Conservation (phyloP, 92 coral and sea anemone species). For the Epizoanthus scotinus region DNA sequence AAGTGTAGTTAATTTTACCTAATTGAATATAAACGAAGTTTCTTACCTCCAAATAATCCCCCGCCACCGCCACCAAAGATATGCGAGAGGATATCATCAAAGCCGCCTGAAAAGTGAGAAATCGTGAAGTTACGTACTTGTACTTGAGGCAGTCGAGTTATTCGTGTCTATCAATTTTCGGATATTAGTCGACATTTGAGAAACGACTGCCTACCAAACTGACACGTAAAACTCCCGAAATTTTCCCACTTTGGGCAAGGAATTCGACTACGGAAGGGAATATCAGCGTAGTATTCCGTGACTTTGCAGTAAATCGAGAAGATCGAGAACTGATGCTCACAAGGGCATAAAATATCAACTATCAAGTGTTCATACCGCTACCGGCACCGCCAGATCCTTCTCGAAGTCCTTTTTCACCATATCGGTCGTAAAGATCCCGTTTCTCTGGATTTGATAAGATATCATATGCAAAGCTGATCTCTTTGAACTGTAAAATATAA, state of each 20-base stretch:
- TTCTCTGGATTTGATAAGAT: constrained; percentile 93
- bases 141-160: not conserved
- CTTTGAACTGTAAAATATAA: constrained; percentile 77
- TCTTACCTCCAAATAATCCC: constrained; percentile 87
- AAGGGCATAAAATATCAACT: not conserved
- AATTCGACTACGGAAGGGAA: not conserved
- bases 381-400: constrained; percentile 88
- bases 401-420: constrained; percentile 95
- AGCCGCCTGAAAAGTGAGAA: constrained; percentile 64
- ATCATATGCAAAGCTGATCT: constrained; percentile 94
- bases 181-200: constrained; percentile 34
- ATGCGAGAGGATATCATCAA: constrained; percentile 94
- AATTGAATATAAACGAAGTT: not conserved
- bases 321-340: not conserved
- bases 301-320: constrained; percentile 5
- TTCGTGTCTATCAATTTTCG: constrained; percentile 13
- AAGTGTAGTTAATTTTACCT: constrained; percentile 8
- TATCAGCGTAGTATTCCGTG: not conserved
- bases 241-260: constrained; percentile 36
- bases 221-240: constrained; percentile 26
- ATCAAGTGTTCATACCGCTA: constrained; percentile 56
- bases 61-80: constrained; percentile 96
- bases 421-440: constrained; percentile 88
- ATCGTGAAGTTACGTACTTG: constrained; percentile 31
- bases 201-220: constrained; percentile 21